Evolutionary conservation across 2,113 vertebrate species (phyloP).

Genomic region (Ascaphus truei): DNA sequence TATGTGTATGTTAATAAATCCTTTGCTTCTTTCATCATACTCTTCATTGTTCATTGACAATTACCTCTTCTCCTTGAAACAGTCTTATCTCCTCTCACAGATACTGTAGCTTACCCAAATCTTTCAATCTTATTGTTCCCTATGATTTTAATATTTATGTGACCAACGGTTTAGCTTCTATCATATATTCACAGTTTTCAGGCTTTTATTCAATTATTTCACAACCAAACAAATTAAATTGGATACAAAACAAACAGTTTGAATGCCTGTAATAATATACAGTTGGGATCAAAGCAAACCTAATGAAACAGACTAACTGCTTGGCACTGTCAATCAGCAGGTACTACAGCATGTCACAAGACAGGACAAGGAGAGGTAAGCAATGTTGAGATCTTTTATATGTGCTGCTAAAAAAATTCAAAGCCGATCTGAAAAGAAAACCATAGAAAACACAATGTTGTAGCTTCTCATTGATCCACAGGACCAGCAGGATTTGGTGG

Average conservation of each 20-base stretch:
- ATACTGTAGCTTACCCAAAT: background rate
- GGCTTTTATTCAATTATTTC: background rate
- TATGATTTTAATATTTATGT: background rate
- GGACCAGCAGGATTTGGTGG: no score
- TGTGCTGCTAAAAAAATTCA: no score
- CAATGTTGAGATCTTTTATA: no score
- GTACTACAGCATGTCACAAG: no score
- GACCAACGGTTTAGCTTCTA: background rate
- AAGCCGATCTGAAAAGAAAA: no score
- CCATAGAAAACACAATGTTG: no score
- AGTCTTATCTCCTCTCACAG: background rate
- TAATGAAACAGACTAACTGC: background rate
- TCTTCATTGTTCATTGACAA: background rate
- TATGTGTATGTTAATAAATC: background rate
- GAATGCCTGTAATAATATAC: background rate
- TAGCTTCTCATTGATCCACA: no score
- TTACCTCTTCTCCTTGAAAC: background rate
- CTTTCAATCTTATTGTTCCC: background rate
- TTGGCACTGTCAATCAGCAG: no score
- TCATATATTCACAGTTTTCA: background rate
- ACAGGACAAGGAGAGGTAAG: no score
- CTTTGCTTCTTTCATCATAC: background rate
- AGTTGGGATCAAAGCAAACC: background rate
- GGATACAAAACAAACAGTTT: background rate
- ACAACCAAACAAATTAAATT: background rate